Base-by-base conservation (phyloP, 2,113 vertebrate species). In the Penelope pileata region DNA sequence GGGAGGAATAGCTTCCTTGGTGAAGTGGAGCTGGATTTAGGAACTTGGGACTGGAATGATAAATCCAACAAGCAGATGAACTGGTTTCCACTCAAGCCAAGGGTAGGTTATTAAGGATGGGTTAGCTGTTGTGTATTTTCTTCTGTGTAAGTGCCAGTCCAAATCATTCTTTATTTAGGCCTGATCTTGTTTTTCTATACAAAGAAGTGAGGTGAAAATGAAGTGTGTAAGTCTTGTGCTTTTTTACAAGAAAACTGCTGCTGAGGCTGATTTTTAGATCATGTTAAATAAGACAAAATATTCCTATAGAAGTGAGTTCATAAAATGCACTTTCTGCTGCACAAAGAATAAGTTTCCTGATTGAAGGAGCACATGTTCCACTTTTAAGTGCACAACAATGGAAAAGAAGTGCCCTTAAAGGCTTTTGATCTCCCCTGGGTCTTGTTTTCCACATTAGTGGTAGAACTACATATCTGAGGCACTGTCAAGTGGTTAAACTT, bases 1-100 rank as follows among this genome's bases (percentile, higher is more conserved):
- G 99, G 99, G 27, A 98, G 98, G 54, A 99, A 99, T 88, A 98
- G 97, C 91, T 99, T 99, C 94, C 98, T 99, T 73, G 99, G 99
- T 12, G 99, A 99, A 93, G 98, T 99, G 80, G 98, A 99, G 47
- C 86, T 99, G 80, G 98, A 99, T 96, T 94, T 99, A 93, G 98
- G 97, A 78, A 95, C 96, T 10, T 99, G 99, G 99, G 98, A 99
- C 94, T 99, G 99, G 98, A 98, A 93, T 78, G 98, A 98, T 96
- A 98, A 93, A 68, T 97, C 98, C 80, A 99, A 91, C 62, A 98
- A 98, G 29, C 98, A 99, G 40, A 98, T 99, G 88, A 98, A 97
- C 85, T 99, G 99, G 97, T 98, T 98, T 81, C 77, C 96, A 4
- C 98, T 99, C 62, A 99, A 99, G 97, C 94, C 97, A 89, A 98